Percentiles rank a stretch among this genome's conserved stretches.
phyloP scores from a whole-genome alignment of 2,888 invertebrate genomes.

The Monochamus alternatus region DNA sequence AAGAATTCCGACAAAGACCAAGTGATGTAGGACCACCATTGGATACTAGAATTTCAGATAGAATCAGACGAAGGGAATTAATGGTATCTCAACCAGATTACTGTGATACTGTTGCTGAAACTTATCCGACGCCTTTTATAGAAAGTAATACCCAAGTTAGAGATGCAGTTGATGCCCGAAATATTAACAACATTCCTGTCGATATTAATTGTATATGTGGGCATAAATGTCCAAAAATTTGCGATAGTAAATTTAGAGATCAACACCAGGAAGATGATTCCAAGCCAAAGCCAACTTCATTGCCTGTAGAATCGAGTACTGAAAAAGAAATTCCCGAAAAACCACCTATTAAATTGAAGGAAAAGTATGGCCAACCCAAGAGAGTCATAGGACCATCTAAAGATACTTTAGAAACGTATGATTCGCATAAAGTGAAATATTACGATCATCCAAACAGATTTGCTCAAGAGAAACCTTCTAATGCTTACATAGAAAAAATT shows the following conservation, averaged over 20 bases:
- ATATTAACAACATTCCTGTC: conserved; percentile 1
- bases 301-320: neutral
- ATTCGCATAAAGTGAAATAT: conserved; percentile 66
- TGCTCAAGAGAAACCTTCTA: conserved; percentile 55
- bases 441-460: conserved; percentile 73
- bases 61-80: conserved; percentile 61
- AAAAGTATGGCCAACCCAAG: neutral
- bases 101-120: conserved; percentile 48
- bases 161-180: conserved; percentile 41
- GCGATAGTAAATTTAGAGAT: neutral
- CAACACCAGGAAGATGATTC: neutral
- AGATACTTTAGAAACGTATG: conserved; percentile 22
- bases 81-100: conserved; percentile 52
- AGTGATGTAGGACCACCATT: conserved; percentile 41
- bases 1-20: neutral
- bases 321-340: conserved; percentile 56
- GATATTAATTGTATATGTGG: conserved; percentile 4
- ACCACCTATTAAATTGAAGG: conserved; percentile 56
- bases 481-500: conserved; percentile 65
- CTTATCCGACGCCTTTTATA: conserved; percentile 39
- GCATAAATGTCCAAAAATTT: conserved; percentile 6
- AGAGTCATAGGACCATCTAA: conserved; percentile 10
- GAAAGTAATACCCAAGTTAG: conserved; percentile 45
- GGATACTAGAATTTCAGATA: conserved; percentile 66
- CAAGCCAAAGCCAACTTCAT: neutral